These are phyloP conservation scores for Corynorhinus townsendii DNA, from an alignment of 2,113 vertebrate genomes.

Conservation along the genomic window DNA sequence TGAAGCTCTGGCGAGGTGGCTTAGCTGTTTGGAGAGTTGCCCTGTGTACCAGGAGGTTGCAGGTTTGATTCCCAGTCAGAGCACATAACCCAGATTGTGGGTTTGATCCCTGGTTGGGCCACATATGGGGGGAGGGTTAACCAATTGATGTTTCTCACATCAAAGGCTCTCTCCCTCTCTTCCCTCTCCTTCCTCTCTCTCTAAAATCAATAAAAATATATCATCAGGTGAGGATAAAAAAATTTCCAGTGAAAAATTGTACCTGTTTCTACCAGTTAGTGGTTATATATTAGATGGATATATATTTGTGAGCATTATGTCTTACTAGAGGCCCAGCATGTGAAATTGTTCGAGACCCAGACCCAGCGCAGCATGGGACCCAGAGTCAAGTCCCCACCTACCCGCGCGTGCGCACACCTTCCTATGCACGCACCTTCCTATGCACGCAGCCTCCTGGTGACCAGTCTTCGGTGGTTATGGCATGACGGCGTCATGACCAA, in stretches of 20 bases:
- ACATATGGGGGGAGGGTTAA: background rate
- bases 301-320: background rate
- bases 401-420: too few species aligned
- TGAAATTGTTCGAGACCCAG: too few species aligned
- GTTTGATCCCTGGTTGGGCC: background rate
- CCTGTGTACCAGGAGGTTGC: background rate
- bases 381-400: too few species aligned
- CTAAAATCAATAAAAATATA: background rate
- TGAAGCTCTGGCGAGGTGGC: background rate
- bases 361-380: too few species aligned
- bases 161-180: background rate
- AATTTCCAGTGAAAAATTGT: background rate
- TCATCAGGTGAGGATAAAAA: background rate
- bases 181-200: background rate
- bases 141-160: background rate
- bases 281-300: background rate
- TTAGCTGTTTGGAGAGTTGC: background rate
- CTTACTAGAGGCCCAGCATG: background rate
- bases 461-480: too few species aligned
- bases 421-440: too few species aligned
- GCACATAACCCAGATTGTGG: background rate
- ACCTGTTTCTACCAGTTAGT: background rate
- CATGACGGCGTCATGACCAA: too few species aligned
- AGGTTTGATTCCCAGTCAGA: too few species aligned
- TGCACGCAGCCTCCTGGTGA: too few species aligned